Conservation (phyloP, 2,113 vertebrate species). For the Nibea coibor region DNA sequence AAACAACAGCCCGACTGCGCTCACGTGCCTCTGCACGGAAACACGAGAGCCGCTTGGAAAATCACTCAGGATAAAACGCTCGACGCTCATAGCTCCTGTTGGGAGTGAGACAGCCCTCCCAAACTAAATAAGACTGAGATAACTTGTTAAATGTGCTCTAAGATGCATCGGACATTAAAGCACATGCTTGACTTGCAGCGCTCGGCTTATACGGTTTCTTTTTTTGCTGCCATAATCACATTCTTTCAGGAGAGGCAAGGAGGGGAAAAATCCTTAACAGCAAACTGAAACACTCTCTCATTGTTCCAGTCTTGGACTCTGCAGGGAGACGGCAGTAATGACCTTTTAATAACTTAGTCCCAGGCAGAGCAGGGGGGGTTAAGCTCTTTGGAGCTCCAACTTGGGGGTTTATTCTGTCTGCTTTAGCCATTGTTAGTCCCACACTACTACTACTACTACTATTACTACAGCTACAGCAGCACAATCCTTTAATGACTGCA, state of each 20-base stretch:
- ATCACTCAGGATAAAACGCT: constrained; percentile 18
- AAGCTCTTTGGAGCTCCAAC: constrained; percentile 68
- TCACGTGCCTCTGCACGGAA: constrained; percentile 23
- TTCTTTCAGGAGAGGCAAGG: constrained; percentile 49
- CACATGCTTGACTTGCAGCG: constrained; percentile 23
- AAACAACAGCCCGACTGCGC: constrained; percentile 38
- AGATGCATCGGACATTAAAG: constrained; percentile 17
- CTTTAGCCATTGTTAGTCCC: constrained; percentile 62
- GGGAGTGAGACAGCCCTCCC: not conserved
- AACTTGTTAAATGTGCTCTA: constrained; percentile 15
- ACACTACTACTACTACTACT: constrained; percentile 30
- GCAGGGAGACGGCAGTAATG: constrained; percentile 70
- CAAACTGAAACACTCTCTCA: constrained; percentile 63
- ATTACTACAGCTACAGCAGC: constrained; percentile 8
- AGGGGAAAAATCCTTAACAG: constrained; percentile 42
- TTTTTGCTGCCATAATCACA: constrained; percentile 54
- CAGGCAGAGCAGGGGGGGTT: constrained; percentile 56
- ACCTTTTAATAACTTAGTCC: constrained; percentile 80
- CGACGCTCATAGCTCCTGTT: constrained; percentile 4
- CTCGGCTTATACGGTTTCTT: not conserved
- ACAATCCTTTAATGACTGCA: constrained; percentile 61
- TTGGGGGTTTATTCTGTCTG: constrained; percentile 70
- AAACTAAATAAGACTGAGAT: not conserved
- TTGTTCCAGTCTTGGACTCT: constrained; percentile 71
- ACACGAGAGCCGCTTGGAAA: constrained; percentile 21